Evolutionary conservation across 2,797 vertebrate species (phyloP).

Genomic region (Malurus leucopterus): DNA sequence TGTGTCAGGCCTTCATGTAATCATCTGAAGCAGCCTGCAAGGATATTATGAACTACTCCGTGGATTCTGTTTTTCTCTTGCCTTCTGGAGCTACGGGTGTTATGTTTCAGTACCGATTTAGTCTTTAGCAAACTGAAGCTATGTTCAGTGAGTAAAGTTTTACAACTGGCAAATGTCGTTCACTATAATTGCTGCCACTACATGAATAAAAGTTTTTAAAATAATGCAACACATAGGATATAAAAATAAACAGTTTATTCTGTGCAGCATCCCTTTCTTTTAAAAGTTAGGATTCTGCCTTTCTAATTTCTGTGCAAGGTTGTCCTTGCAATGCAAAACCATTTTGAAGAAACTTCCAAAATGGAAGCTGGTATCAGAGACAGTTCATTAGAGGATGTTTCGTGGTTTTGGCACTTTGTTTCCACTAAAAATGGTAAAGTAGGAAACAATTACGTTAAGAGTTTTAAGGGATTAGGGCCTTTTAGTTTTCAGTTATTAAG

Average conservation of each 20-base stretch:
- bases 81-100: not conserved
- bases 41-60: not conserved
- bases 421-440: not conserved
- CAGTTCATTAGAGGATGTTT: not conserved
- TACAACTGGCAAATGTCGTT: not conserved
- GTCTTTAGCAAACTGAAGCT: not conserved
- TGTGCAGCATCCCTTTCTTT: not conserved
- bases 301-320: not conserved
- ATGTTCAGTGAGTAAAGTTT: not conserved
- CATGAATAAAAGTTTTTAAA: not conserved
- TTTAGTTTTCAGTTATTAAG: not conserved
- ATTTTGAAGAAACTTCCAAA: not conserved
- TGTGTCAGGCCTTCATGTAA: not conserved
- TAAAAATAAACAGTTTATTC: conserved; percentile 23
- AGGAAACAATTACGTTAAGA: not conserved
- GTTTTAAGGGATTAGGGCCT: not conserved
- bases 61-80: not conserved
- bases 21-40: not conserved
- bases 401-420: not conserved
- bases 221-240: not conserved
- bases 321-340: not conserved
- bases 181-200: not conserved
- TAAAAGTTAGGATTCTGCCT: not conserved
- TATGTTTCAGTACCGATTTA: not conserved
- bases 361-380: not conserved